A percentile compares a stretch with the other conserved stretches of the same genome.
These are phyloP conservation scores for Therioaphis trifolii DNA, from an alignment of 2,888 invertebrate genomes.

Conservation along the genomic window DNA sequence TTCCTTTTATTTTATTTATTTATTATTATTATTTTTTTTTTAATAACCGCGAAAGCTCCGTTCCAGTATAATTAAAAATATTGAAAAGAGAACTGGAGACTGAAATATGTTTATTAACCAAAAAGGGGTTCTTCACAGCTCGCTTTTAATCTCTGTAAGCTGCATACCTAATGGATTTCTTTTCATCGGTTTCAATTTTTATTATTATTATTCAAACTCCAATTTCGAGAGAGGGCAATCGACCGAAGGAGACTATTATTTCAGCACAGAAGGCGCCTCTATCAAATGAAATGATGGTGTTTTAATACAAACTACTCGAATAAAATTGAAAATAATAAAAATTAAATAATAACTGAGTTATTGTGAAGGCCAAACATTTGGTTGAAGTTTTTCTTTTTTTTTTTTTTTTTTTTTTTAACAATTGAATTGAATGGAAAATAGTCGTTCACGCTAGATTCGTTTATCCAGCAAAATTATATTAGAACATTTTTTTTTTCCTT, in stretches of 20 bases:
- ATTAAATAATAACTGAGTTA: neutral
- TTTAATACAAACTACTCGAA: conserved; percentile 30
- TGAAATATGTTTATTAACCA: conserved; percentile 60
- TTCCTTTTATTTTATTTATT: conserved; percentile 46
- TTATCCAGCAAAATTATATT: conserved; percentile 7
- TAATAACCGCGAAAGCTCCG: conserved; percentile 46
- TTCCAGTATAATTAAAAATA: conserved; percentile 50
- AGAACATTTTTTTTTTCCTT: neutral
- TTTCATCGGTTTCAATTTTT: conserved; percentile 54
- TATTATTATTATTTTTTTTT: too few relatives aligned
- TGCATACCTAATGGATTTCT: conserved; percentile 60
- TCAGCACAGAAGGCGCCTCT: conserved; percentile 43
- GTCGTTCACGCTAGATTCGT: neutral
- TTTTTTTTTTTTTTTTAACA: neutral
- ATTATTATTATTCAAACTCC: conserved; percentile 20
- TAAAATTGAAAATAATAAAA: conserved; percentile 29
- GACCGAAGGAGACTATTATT: conserved; percentile 37
- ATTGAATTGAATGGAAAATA: conserved; percentile 22
- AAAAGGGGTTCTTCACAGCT: conserved; percentile 28
- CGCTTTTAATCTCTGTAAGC: conserved; percentile 45
- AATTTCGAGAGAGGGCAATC: conserved; percentile 32
- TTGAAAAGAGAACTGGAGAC: conserved; percentile 34
- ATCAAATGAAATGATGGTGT: conserved; percentile 18
- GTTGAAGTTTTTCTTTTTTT: neutral
- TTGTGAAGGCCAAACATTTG: neutral